Conservation (phyloP, 2,888 invertebrate species). For the Hydropsyche betteni region DNA sequence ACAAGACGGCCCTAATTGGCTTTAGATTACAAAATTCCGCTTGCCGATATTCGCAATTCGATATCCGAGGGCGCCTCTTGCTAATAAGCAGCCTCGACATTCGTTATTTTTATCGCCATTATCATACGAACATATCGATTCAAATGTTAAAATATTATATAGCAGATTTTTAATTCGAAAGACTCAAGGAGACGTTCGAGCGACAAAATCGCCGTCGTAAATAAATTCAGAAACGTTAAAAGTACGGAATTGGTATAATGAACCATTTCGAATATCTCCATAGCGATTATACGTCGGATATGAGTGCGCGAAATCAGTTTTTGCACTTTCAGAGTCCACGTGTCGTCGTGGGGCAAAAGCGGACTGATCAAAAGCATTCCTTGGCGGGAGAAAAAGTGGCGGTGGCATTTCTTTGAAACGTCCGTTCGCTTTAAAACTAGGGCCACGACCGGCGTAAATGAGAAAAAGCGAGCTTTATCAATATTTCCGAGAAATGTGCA, state of each 20-base stretch:
- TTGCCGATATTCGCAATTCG: constrained; percentile 29
- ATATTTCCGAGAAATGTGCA: constrained; percentile 8
- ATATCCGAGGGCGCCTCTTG: constrained; percentile 1
- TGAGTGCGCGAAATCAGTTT: background rate
- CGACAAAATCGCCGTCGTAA: no score
- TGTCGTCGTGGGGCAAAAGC: constrained; percentile 5
- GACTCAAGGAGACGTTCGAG: no score
- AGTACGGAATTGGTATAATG: no score
- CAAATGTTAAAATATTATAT: no score
- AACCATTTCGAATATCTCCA: background rate
- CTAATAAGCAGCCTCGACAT: background rate
- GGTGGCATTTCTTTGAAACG: constrained; percentile 38
- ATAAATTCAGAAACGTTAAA: no score
- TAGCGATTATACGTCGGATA: background rate
- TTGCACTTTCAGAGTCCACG: no score
- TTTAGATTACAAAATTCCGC: constrained; percentile 42
- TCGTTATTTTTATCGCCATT: background rate
- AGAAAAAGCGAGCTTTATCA: constrained; percentile 1
- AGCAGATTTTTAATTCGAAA: no score
- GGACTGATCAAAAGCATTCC: constrained; percentile 40
- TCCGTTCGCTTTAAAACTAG: constrained; percentile 5
- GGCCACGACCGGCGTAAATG: background rate
- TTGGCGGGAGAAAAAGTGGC: constrained; percentile 31
- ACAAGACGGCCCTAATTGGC: constrained; percentile 43
- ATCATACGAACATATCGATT: background rate